Evolutionary conservation across 2,113 vertebrate species (phyloP), one percentile per base, ranked within the genome.

Genomic region (Physeter macrocephalus): DNA sequence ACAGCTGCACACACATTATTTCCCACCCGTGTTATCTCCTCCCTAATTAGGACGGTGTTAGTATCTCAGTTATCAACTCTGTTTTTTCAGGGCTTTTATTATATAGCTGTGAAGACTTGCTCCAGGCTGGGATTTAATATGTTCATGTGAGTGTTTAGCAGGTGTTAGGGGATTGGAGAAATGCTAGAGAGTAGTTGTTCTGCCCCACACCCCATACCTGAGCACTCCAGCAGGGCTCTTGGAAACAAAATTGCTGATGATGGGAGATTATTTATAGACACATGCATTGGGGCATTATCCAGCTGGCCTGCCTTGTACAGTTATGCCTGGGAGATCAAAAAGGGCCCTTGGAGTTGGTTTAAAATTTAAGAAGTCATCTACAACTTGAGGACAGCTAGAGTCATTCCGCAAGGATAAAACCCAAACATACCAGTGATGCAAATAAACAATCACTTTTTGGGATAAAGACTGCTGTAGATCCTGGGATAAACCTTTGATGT

Each of bases 41-140:
- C 83, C 83, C 75, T 95, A 88, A 97, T 98, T 97, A 97, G 97
- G 96, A 77, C 85, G 82, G 82, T 96, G 85, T 90, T 87, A 95
- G 80, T 84, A 64, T 93, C 80, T 95, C 89, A 93, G 88, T 77
- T 31, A 97, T 94, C 49, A 92, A 57, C 46, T 90, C 93, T 67
- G 92, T 12, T 29, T 93, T 78, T 75, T 18, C 88, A 94, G 92
- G 67, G 62, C 31, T 84, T 95, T 97, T 97, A 75, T 97, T 92
- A 67, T 64, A 17, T 87, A 96, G 96, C 78, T 75, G 23, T 86
- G 95, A 91, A 93, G 91, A 86, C 78, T 87, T 92, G 95, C 72
- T 93, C 27, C 10, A 15, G 92, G 90, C 81, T 90, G 88, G 82
- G 74, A 92, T 92, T 91, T 87, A 83, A 71, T 64, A 41, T 64